Evolutionary conservation across 1,140 invertebrate genomes (phyloP).

Genomic region (Lepidostoma basale): DNA sequence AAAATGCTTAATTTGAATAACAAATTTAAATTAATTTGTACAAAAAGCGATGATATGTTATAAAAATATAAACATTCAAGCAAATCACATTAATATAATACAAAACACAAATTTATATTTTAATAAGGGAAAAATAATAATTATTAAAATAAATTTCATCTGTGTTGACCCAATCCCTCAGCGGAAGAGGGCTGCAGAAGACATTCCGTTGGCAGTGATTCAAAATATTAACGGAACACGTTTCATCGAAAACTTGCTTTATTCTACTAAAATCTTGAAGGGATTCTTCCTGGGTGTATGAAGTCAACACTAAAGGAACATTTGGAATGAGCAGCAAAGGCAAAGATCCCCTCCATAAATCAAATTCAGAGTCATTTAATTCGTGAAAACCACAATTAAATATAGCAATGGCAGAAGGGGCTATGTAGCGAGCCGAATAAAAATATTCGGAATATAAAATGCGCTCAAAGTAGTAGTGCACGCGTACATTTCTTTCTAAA

Average conservation of each 20-base stretch:
- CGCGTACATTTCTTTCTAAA: conserved; percentile 32
- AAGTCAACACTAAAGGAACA: conserved; percentile 49
- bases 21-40: no score
- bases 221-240: conserved; percentile 11
- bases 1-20: no score
- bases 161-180: conserved; percentile 39
- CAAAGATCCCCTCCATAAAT: conserved; percentile 49
- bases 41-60: no score
- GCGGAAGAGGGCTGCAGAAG: conserved; percentile 27
- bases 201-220: conserved; percentile 30
- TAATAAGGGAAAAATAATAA: conserved; percentile 36
- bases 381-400: conserved; percentile 53
- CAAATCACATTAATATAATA: background rate
- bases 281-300: conserved; percentile 50
- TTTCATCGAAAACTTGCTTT: conserved; percentile 8
- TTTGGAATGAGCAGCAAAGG: conserved; percentile 41
- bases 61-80: no score
- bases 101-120: background rate
- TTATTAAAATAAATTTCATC: conserved; percentile 37
- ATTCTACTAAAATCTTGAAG: conserved; percentile 31
- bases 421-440: conserved; percentile 32
- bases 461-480: conserved; percentile 36
- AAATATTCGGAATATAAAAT: conserved; percentile 48
- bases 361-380: conserved; percentile 38
- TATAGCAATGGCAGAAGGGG: conserved; percentile 49